A percentile compares a stretch with the other conserved stretches of the same genome.
phyloP scores from a whole-genome alignment of 2,113 vertebrate species.

The Mirza zaza region DNA sequence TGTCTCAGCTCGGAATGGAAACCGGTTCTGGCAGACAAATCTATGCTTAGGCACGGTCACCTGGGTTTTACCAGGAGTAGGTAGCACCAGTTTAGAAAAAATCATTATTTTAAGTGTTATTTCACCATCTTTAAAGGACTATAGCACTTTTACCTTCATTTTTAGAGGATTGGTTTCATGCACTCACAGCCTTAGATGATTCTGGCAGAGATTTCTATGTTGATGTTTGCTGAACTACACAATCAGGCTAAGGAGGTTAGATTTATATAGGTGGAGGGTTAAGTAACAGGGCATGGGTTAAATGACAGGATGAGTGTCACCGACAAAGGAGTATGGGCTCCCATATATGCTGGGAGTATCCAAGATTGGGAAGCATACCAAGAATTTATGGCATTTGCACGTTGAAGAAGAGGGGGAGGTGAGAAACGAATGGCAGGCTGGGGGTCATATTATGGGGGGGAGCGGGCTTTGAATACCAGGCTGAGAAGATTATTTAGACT shows the following conservation, averaged over 20 bases:
- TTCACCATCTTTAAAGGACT: too few relatives aligned
- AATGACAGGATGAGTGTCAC: neutral
- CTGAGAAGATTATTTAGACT: neutral
- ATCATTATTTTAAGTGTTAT: too few relatives aligned
- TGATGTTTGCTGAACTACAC: neutral
- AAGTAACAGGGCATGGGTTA: neutral
- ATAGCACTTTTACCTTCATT: too few relatives aligned
- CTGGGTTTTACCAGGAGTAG: too few relatives aligned
- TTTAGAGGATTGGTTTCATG: too few relatives aligned
- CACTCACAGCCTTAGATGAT: too few relatives aligned
- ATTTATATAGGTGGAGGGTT: neutral
- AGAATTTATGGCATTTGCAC: neutral
- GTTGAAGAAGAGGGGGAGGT: neutral
- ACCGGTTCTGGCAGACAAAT: too few relatives aligned
- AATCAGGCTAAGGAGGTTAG: neutral
- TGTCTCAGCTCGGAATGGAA: too few relatives aligned
- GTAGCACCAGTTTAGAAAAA: too few relatives aligned
- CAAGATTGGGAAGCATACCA: neutral
- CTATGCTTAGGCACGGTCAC: too few relatives aligned
- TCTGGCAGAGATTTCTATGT: too few relatives aligned
- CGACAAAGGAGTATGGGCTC: neutral
- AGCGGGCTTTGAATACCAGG: neutral
- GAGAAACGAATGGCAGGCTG: neutral
- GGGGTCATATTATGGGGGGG: neutral
- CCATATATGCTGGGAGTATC: neutral